Percentiles rank a stretch among this genome's conserved stretches.
phyloP scores from a whole-genome alignment of 2,888 invertebrate genomes.

The Parasteatoda lunata region DNA sequence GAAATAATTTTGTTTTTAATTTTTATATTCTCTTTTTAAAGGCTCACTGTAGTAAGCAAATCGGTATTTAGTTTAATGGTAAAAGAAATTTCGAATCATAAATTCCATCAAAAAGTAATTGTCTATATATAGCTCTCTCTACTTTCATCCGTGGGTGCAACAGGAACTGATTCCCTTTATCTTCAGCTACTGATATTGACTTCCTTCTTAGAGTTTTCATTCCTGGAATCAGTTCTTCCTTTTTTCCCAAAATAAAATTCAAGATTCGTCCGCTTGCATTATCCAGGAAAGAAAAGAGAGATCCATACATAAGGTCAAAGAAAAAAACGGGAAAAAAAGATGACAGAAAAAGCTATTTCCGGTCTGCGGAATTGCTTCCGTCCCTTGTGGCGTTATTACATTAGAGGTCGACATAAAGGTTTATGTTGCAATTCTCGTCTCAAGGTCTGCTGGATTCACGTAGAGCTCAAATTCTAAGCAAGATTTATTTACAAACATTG shows the following conservation, averaged over 20 bases:
- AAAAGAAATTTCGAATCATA: too few relatives aligned
- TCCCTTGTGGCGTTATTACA: slow-evolving; percentile 58
- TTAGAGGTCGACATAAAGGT: slow-evolving; percentile 66
- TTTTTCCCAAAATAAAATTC: slow-evolving; percentile 29
- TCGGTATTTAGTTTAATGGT: too few relatives aligned
- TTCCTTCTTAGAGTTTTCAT: slow-evolving; percentile 22
- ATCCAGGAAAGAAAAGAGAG: slow-evolving; percentile 9
- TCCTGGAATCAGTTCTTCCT: not conserved
- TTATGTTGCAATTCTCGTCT: slow-evolving; percentile 65
- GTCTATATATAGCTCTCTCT: too few relatives aligned
- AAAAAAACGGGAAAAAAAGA: slow-evolving; percentile 26
- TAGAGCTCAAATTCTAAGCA: slow-evolving; percentile 19
- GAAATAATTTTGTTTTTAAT: too few relatives aligned
- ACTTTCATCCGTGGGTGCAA: slow-evolving; percentile 8
- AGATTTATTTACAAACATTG: slow-evolving; percentile 66
- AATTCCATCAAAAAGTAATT: too few relatives aligned
- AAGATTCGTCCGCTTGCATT: slow-evolving; percentile 3
- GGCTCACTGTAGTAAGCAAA: too few relatives aligned
- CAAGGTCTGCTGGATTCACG: slow-evolving; percentile 50
- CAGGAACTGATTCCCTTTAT: slow-evolving; percentile 2
- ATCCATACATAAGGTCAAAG: slow-evolving; percentile 3
- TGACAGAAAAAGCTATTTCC: slow-evolving; percentile 67
- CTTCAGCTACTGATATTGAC: slow-evolving; percentile 39
- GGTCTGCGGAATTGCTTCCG: slow-evolving; percentile 62
- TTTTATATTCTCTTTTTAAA: too few relatives aligned